Evolutionary conservation across 2,113 vertebrate species (phyloP).

Genomic region (Naja naja): DNA sequence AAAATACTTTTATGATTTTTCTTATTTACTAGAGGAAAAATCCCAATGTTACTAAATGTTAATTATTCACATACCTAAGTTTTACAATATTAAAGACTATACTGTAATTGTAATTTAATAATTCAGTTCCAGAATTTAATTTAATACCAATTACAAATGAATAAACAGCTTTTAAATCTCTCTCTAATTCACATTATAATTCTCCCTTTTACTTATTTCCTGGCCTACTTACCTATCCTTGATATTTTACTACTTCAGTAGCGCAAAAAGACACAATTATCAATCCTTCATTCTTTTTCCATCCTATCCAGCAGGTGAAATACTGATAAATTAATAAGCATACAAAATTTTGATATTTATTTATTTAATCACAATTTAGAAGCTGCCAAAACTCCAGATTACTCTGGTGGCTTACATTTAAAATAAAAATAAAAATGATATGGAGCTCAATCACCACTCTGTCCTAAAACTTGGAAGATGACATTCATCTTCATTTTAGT

Average conservation of each 20-base stretch:
- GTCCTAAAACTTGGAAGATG: not conserved
- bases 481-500: not conserved
- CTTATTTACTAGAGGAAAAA: not conserved
- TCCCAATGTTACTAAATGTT: not conserved
- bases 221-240: not conserved
- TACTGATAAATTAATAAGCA: not conserved
- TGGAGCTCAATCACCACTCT: not conserved
- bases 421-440: not conserved
- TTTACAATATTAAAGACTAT: not conserved
- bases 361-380: not conserved
- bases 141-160: not conserved
- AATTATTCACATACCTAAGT: not conserved
- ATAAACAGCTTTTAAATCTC: not conserved
- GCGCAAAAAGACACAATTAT: not conserved
- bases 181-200: not conserved
- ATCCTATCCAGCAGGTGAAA: not conserved
- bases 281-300: not conserved
- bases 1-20: slow-evolving; percentile 1
- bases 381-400: not conserved
- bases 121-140: not conserved
- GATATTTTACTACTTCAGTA: not conserved
- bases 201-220: not conserved
- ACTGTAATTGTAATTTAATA: not conserved
- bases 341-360: not conserved
- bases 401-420: not conserved